Base-by-base conservation (phyloP, 2,888 invertebrate species). In the Amblyjoppa proteus region DNA sequence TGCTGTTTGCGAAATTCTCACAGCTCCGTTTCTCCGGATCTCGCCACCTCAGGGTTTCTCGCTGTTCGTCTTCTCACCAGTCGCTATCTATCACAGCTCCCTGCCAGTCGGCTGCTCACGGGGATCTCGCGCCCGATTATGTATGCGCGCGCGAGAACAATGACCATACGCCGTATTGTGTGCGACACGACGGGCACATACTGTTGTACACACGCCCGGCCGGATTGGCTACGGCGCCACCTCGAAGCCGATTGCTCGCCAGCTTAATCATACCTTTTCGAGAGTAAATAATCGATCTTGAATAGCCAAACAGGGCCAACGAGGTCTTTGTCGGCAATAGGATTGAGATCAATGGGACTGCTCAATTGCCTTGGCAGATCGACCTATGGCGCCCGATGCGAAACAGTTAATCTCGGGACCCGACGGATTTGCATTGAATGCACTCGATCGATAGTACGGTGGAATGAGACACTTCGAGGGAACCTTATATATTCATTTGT, bases 221-320 rank as follows among this genome's bases (percentile, higher is more conserved):
- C 64, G 53, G 34, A 20, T 76, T 84, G 84, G 84, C 80, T 58
- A 28, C 51, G 49, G 49, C 16, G 80, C 80, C 84, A 84, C 49
- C 28, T 70, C 75, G 53, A 34, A 53, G 56, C 45, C 71, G 64
- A 76, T 81, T 71, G 71, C 56, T n/a, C 76, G 28, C 31, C 25
- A 49, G 51, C 70, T 79, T 71, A 80, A 71, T 84, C 64, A 58
- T 28, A 20, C 49, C 66, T 66, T 56, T 56, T 49, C 25, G n/a
- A 58, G 13, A 66, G 56, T 76, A 76, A 81, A 81, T 81, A 71
- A 84, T 84, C 71, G 84, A 80, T 80, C 45, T 28, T 20, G 45
- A 70, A 70, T 53, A 64, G 45, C 70, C 69, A 28, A 66, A 73
- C 58, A 64, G 45, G 34, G 25, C 58, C 3, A 58, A 9, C 58